phyloP scores from a whole-genome alignment of 2,888 invertebrate species.

The Clitarchus hookeri region DNA sequence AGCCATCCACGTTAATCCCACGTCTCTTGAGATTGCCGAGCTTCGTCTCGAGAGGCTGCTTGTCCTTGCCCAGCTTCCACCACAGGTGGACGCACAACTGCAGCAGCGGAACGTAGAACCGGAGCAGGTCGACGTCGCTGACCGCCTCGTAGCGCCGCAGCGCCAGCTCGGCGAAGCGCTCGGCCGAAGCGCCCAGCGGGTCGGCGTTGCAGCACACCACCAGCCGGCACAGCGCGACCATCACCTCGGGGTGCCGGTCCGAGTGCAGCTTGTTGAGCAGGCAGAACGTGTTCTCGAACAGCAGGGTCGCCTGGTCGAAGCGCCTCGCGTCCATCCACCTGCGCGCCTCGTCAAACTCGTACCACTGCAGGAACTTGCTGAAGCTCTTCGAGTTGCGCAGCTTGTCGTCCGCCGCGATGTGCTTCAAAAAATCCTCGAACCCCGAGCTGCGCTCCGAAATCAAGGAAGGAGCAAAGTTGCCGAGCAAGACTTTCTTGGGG shows the following conservation, averaged over 20 bases:
- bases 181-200: conserved; percentile 61
- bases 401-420: conserved; percentile 61
- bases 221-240: conserved; percentile 69
- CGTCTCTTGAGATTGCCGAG: conserved; percentile 64
- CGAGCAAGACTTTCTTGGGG: conserved; percentile 70
- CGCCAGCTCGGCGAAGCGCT: conserved; percentile 71
- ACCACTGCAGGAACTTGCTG: conserved; percentile 64
- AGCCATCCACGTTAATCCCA: conserved; percentile 68
- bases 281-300: conserved; percentile 70
- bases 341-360: conserved; percentile 66
- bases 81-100: conserved; percentile 70
- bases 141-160: conserved; percentile 72
- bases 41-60: conserved; percentile 63
- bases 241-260: conserved; percentile 69
- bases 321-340: conserved; percentile 62
- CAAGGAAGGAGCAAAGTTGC: conserved; percentile 71
- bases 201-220: conserved; percentile 63
- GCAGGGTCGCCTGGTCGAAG: conserved; percentile 64
- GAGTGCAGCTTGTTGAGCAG: conserved; percentile 68
- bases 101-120: conserved; percentile 70
- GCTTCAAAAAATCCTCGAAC: conserved; percentile 66
- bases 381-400: conserved; percentile 64
- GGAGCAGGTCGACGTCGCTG: conserved; percentile 70
- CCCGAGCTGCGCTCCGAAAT: conserved; percentile 67
- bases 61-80: conserved; percentile 67